These are phyloP conservation scores for Dolichopus griseipennis DNA, from an alignment of 2,888 invertebrate genomes.

Conservation along the genomic window DNA sequence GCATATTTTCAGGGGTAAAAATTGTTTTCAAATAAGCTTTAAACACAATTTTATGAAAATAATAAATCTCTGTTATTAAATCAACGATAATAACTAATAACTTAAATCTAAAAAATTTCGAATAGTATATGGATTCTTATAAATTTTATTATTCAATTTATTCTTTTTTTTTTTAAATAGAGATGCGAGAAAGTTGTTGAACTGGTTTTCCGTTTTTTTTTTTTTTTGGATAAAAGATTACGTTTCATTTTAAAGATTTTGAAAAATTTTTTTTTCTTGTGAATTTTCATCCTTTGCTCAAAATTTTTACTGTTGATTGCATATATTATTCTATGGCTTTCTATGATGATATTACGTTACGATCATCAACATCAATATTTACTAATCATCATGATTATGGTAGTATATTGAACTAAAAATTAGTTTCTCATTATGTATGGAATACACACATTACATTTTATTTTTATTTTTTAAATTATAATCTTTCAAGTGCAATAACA, in stretches of 20 bases:
- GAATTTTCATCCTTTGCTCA: not conserved
- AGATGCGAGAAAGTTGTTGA: conserved; percentile 6
- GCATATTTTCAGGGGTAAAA: too few species aligned
- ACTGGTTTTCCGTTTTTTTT: too few species aligned
- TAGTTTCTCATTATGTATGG: too few species aligned
- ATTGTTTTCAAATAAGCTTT: too few species aligned
- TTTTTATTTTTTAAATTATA: not conserved
- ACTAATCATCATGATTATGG: too few species aligned
- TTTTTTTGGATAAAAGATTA: not conserved
- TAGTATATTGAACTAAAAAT: too few species aligned
- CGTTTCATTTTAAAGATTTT: not conserved
- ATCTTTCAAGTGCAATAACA: not conserved
- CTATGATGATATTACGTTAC: not conserved
- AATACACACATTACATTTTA: too few species aligned
- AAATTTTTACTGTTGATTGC: not conserved
- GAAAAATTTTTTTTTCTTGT: not conserved
- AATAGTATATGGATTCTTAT: not conserved
- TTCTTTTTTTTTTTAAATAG: not conserved
- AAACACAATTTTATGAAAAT: too few species aligned
- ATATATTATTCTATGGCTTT: not conserved
- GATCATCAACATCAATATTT: too few species aligned
- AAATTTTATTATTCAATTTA: not conserved
- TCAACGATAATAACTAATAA: too few species aligned
- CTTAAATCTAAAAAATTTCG: too few species aligned
- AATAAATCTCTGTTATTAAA: too few species aligned